A percentile compares a stretch with the other conserved stretches of the same genome.
Evolutionary conservation across 2,888 invertebrate genomes (phyloP).

Genomic region (Dimorphilus gyrociliatus): DNA sequence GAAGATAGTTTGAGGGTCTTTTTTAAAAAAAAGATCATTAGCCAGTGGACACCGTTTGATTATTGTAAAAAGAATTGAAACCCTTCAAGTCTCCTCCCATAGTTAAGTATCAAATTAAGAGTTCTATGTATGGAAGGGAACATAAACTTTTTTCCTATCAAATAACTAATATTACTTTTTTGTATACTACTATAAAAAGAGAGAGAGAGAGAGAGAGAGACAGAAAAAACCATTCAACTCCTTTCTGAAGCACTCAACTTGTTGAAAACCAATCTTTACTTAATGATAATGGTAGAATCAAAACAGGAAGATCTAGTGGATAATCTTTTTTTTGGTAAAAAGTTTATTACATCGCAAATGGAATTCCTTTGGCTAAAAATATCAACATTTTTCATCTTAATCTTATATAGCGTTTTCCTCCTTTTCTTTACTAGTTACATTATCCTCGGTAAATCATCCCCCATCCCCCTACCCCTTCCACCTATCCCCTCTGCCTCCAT

Average conservation of each 20-base stretch:
- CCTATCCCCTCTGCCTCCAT: too few species aligned
- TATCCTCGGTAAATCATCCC: slow-evolving; percentile 20
- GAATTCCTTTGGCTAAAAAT: slow-evolving; percentile 39
- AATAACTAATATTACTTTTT: too few species aligned
- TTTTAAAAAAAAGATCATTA: slow-evolving; percentile 38
- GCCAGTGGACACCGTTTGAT: slow-evolving; percentile 39
- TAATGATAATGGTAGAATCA: slow-evolving; percentile 36
- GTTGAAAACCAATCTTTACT: slow-evolving; percentile 36
- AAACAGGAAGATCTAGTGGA: slow-evolving; percentile 38
- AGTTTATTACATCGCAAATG: slow-evolving; percentile 40
- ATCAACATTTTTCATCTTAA: slow-evolving; percentile 40
- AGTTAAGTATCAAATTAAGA: slow-evolving; percentile 40
- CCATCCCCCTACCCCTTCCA: too few species aligned
- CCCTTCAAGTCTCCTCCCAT: slow-evolving; percentile 23
- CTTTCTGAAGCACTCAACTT: slow-evolving; percentile 29
- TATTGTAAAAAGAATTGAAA: slow-evolving; percentile 24
- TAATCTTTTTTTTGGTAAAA: slow-evolving; percentile 40
- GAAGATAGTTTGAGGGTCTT: slow-evolving; percentile 38
- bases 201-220: too few species aligned
- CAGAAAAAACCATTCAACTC: slow-evolving; percentile 19
- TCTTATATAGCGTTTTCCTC: slow-evolving; percentile 38
- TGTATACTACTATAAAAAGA: too few species aligned
- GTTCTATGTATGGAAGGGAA: slow-evolving; percentile 31
- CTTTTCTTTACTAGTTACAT: slow-evolving; percentile 39
- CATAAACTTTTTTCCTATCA: too few species aligned